Percentiles rank a stretch among this genome's conserved stretches.
Evolutionary conservation across 2,888 invertebrate species (phyloP).

Genomic region (Tineola bisselliella): DNA sequence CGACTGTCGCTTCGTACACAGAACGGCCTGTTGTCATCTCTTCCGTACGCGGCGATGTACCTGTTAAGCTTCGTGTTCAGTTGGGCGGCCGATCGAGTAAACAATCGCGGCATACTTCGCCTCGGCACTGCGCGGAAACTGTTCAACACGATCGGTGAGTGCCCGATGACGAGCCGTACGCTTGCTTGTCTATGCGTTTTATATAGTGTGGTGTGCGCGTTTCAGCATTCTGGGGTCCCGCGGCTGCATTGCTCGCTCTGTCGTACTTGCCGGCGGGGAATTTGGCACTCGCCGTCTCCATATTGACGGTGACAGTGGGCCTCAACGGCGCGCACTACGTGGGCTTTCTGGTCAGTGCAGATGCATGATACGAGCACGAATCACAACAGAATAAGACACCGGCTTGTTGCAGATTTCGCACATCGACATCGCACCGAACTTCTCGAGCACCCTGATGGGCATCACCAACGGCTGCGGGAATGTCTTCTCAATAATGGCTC

Average conservation of each 20-base stretch:
- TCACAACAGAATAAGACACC: background rate
- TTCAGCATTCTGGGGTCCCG: conserved; percentile 75
- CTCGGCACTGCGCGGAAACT: conserved; percentile 70
- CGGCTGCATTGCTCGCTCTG: conserved; percentile 71
- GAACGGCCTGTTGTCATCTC: conserved; percentile 75
- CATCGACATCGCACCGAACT: conserved; percentile 85
- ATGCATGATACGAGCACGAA: background rate
- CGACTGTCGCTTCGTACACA: conserved; percentile 24
- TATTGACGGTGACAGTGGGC: conserved; percentile 78
- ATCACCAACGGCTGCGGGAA: conserved; percentile 84
- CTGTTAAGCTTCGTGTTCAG: conserved; percentile 77
- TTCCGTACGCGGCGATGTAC: conserved; percentile 82
- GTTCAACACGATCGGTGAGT: conserved; percentile 73
- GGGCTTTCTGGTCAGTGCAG: conserved; percentile 70
- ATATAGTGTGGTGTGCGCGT: background rate
- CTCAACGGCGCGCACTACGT: conserved; percentile 79
- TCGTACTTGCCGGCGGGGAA: conserved; percentile 67
- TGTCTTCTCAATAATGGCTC: conserved; percentile 81
- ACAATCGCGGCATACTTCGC: conserved; percentile 61
- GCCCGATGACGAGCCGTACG: too few relatives aligned
- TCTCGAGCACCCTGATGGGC: conserved; percentile 86
- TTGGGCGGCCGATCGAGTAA: conserved; percentile 70
- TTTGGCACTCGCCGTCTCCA: conserved; percentile 66
- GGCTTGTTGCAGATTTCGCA: conserved; percentile 72
- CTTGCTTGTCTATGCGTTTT: background rate